phyloP scores from a whole-genome alignment of 2,797 vertebrate species.

The Schizopygopsis malacanthus region DNA sequence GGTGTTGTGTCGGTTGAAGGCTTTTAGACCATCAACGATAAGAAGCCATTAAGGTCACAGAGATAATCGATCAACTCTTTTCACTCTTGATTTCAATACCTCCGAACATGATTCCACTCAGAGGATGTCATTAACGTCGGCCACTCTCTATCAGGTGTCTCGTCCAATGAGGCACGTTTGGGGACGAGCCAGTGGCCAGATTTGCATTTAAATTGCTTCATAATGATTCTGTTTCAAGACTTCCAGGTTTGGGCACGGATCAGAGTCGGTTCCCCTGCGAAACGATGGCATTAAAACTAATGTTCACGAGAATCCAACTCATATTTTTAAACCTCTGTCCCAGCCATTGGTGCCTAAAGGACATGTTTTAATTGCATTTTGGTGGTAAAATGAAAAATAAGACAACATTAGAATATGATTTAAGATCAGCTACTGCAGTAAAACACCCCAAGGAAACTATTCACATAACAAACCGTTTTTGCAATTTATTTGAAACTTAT shows the following conservation, averaged over 20 bases:
- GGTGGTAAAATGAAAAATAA: neutral
- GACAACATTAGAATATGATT: constrained; percentile 21
- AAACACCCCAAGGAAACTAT: constrained; percentile 10
- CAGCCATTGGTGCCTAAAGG: constrained; percentile 7
- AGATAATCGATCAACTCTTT: constrained; percentile 46
- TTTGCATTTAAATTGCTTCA: constrained; percentile 60
- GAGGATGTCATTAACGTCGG: constrained; percentile 37
- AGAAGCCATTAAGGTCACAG: constrained; percentile 27
- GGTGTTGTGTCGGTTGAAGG: neutral
- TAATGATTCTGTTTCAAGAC: constrained; percentile 38
- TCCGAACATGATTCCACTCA: constrained; percentile 39
- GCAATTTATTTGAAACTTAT: constrained; percentile 16
- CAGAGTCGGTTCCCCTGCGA: neutral
- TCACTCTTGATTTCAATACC: constrained; percentile 23
- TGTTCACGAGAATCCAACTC: constrained; percentile 19
- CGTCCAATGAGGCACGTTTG: constrained; percentile 29
- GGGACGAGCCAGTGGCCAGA: constrained; percentile 13
- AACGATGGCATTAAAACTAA: constrained; percentile 2
- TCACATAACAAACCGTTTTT: neutral
- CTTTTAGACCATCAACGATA: constrained; percentile 31
- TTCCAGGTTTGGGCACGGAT: constrained; percentile 38
- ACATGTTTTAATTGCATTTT: constrained; percentile 22
- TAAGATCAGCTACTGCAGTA: constrained; percentile 1
- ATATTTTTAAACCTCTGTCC: constrained; percentile 15
- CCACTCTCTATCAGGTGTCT: constrained; percentile 31